Evolutionary conservation across 2,797 vertebrate species (phyloP), one percentile per base, ranked within the genome.

Genomic region (Acanthornis magna): DNA sequence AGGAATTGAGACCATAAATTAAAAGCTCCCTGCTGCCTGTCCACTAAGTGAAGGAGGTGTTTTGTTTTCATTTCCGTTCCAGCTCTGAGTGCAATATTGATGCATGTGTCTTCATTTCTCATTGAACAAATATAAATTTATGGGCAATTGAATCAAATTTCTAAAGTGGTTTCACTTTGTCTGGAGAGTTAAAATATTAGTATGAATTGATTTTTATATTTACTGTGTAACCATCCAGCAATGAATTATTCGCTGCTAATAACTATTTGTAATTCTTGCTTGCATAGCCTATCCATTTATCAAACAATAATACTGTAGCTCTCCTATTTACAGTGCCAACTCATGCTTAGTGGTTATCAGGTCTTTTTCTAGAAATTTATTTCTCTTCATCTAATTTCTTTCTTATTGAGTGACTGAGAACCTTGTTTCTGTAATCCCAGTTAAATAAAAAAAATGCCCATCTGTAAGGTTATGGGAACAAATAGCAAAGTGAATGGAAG

Each of bases 161-260:
- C 48, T 79, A 16, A 79, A 94, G 32, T 34, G 12, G 6, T 90
- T 84, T 85, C 43, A 70, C 21, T 93, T 85, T 70, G 7, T 55
- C 27, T 65, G 38, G 62, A 43, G 18, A 63, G 19, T 70, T 51
- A 34, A 88, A 84, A 91, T 79, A 84, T 76, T 88, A 85, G 72
- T 79, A 81, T 50, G 7, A 58, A 94, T 86, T 84, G 20, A 78
- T 84, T 95, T 92, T 79, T 71, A 16, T 84, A 53, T 81, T 90
- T 65, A 55, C 42, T 85, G 4, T 67, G 42, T 51, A 89, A 57
- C 32, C 16, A 65, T 55, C 10, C 10, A 60, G 11, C 45, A 89
- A 66, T 85, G 9, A 72, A 67, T 63, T 66, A 63, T 82, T 86
- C 91, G 11, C 38, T 79, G 43, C 4, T 76, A 60, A 55, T 91